These are phyloP conservation scores for Aldrovandia affinis DNA, from an alignment of 2,797 vertebrate genomes.

Conservation along the genomic window DNA sequence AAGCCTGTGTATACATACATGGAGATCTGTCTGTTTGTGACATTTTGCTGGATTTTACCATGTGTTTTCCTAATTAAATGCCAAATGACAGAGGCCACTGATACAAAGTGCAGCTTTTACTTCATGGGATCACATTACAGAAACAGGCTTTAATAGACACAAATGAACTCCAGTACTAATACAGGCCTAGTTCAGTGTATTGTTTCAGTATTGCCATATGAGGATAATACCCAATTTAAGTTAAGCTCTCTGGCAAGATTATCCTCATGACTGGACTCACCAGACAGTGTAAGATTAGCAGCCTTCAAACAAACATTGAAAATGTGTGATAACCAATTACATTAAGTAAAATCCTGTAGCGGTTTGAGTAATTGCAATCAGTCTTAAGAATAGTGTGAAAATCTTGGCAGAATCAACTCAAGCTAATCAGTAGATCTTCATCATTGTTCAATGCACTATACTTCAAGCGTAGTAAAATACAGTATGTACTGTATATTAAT, in stretches of 20 bases:
- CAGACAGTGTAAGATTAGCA: background rate
- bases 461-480: background rate
- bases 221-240: background rate
- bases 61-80: conserved; percentile 7
- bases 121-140: background rate
- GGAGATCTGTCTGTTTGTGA: background rate
- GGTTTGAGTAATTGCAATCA: background rate
- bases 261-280: background rate
- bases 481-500: background rate
- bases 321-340: background rate
- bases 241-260: background rate
- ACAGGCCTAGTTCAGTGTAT: background rate
- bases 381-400: background rate
- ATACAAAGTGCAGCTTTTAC: background rate
- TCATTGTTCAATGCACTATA: background rate
- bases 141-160: background rate
- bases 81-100: background rate
- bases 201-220: background rate
- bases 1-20: background rate
- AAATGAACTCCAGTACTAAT: background rate
- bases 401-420: background rate
- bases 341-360: background rate
- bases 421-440: background rate
- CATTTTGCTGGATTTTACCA: background rate
- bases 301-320: background rate